Percentiles rank a stretch among this genome's conserved stretches.
phyloP scores from a whole-genome alignment of 1,140 invertebrate genomes.

The Drosophila insularis region DNA sequence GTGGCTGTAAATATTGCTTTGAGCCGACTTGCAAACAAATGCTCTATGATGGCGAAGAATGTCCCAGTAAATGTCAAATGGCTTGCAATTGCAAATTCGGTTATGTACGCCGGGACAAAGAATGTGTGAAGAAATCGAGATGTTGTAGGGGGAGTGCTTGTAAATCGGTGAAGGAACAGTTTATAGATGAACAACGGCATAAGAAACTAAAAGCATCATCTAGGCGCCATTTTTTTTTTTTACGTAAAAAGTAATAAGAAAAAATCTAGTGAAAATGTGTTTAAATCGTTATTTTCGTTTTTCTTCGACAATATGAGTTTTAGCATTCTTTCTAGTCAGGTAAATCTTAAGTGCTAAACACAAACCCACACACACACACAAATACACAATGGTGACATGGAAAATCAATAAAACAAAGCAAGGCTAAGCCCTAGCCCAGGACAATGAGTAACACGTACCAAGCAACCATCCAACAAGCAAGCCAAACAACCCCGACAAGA shows the following conservation, averaged over 20 bases:
- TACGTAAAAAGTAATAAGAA: background rate
- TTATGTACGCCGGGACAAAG: conserved; percentile 13
- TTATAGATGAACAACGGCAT: background rate
- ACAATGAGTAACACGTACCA: conserved; percentile 51
- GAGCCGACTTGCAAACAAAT: conserved; percentile 19
- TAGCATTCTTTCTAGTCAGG: conserved; percentile 30
- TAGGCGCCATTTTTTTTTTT: no score
- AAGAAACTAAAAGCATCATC: no score
- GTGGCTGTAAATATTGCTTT: conserved; percentile 9
- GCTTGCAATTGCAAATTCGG: conserved; percentile 22
- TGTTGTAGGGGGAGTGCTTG: conserved; percentile 1
- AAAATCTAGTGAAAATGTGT: background rate
- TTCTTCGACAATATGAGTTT: conserved; percentile 27
- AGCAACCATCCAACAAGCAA: background rate
- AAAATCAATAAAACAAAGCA: conserved; percentile 73
- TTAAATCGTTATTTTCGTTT: conserved; percentile 48
- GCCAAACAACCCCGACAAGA: conserved; percentile 13
- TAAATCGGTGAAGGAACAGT: background rate
- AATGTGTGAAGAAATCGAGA: conserved; percentile 1
- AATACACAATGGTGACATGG: conserved; percentile 23
- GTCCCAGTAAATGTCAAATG: background rate
- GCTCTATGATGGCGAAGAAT: conserved; percentile 1
- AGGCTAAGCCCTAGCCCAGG: conserved; percentile 40
- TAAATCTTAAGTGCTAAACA: conserved; percentile 27
- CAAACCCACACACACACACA: conserved; percentile 25